Base-by-base conservation (phyloP, 2,113 vertebrate species). In the Nyctereutes procyonoides region DNA sequence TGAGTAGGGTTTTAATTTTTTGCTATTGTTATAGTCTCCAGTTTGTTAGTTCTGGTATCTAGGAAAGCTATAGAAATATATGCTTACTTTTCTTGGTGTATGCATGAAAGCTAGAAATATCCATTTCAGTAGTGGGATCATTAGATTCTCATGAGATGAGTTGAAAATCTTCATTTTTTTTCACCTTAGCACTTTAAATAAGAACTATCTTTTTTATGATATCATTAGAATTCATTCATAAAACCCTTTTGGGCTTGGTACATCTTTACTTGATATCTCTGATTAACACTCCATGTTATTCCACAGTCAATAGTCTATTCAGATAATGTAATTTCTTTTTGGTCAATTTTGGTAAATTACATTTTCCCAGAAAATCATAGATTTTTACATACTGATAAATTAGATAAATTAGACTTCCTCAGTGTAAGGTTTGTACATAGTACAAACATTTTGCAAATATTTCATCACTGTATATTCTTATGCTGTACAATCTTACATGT, bases 401-500 rank as follows among this genome's bases (percentile, higher is more conserved):
- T 76, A 48, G 2, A 76, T 48, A 48, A 48, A 48, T 74, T 76
- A 48, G 2, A 76, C 38, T 43, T 90, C 53, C 51, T 60, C 35
- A 74, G 19, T 65, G 62, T 74, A 67, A 97, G 51, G 3, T 22
- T 58, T 90, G 20, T 81, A 38, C 12, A 43, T 93, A 90, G n/a
- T 43, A 28, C 28, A 77, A 65, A 12, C 1, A 16, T 85, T 93
- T 85, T 80, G 13, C 35, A 93, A 80, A 71, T 51, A 38, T 73
- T 89, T 88, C 24, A 88, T 92, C 26, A 53, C 58, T 92, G 22
- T 26, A 74, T 26, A 2, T 65, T 84, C 94, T 85, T 95, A n/a
- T 79, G 19, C 51, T 79, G 3, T 35, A 85, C 12, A 32, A 58
- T 43, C n/a, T 63, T 43, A 32, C 28, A 62, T 55, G 14, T 13